A percentile compares a stretch with the other conserved stretches of the same genome.
Evolutionary conservation across 2,888 invertebrate species (phyloP).

Genomic region (Drosophila limbata): DNA sequence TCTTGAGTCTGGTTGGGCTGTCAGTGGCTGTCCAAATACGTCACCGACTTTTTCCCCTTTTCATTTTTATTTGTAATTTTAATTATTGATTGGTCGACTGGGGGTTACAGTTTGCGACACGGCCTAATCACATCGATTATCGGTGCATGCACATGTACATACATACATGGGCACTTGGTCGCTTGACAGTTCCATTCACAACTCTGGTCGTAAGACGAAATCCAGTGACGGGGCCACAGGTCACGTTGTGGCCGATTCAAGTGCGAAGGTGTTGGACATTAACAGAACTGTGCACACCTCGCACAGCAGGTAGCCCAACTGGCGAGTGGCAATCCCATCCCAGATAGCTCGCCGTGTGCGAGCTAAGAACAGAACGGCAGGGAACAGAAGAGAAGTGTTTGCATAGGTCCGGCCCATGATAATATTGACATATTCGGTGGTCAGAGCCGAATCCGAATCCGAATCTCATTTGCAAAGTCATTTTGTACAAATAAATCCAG

Average conservation of each 20-base stretch:
- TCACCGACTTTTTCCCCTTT: conserved; percentile 48
- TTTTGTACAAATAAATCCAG: conserved; percentile 82
- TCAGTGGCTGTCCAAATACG: conserved; percentile 76
- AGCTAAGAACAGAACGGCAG: conserved; percentile 2
- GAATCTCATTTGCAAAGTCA: conserved; percentile 84
- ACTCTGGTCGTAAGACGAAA: conserved; percentile 39
- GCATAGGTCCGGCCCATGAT: conserved; percentile 67
- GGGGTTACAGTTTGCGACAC: conserved; percentile 67
- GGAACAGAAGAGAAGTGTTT: conserved; percentile 50
- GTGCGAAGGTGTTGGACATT: conserved; percentile 78
- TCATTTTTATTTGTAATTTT: conserved; percentile 36
- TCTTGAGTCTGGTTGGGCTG: conserved; percentile 59
- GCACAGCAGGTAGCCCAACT: conserved; percentile 65
- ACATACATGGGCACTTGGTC: conserved; percentile 54
- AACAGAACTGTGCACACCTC: conserved; percentile 74
- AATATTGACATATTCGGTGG: conserved; percentile 82
- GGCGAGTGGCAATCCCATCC: conserved; percentile 2
- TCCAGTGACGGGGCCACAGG: conserved; percentile 63
- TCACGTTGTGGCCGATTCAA: conserved; percentile 73
- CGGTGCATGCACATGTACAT: conserved; percentile 53
- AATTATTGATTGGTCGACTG: conserved; percentile 69
- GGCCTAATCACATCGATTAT: conserved; percentile 81
- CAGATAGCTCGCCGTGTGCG: conserved; percentile 36
- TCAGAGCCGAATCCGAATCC: conserved; percentile 70
- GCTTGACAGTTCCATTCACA: conserved; percentile 59